A percentile compares a stretch with the other conserved stretches of the same genome.
Evolutionary conservation across 1,140 invertebrate genomes (phyloP).

Genomic region (Leucophenga varia): DNA sequence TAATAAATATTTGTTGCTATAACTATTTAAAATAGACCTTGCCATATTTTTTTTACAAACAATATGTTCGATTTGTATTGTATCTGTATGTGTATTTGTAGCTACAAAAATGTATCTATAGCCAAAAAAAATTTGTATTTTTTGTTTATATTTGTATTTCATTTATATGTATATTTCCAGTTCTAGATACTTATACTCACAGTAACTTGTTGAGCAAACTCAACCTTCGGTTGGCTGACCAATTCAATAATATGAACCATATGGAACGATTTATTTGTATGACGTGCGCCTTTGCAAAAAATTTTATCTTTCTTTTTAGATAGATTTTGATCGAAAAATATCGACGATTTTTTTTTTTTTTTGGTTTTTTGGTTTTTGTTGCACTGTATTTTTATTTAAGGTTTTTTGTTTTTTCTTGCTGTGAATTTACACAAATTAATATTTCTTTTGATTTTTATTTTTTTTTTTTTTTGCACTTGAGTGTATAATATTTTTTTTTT

Average conservation of each 20-base stretch:
- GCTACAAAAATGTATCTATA: too few relatives aligned
- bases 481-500: slow-evolving; percentile 5
- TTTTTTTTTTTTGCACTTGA: slow-evolving; percentile 12
- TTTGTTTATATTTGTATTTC: slow-evolving; percentile 13
- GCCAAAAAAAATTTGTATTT: not conserved
- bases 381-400: slow-evolving; percentile 3
- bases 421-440: slow-evolving; percentile 14
- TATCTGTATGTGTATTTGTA: slow-evolving; percentile 2
- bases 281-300: slow-evolving; percentile 51
- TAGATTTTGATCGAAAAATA: not conserved
- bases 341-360: slow-evolving; percentile 13
- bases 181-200: slow-evolving; percentile 43
- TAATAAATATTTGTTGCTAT: too few relatives aligned
- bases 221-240: slow-evolving; percentile 57
- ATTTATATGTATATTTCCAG: slow-evolving; percentile 2
- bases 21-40: too few relatives aligned
- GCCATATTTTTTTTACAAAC: too few relatives aligned
- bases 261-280: slow-evolving; percentile 54
- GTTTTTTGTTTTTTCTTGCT: slow-evolving; percentile 7
- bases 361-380: slow-evolving; percentile 14
- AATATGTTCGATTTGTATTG: too few relatives aligned
- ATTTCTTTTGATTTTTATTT: slow-evolving; percentile 13
- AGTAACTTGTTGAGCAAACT: slow-evolving; percentile 57
- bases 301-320: too few relatives aligned
- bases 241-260: slow-evolving; percentile 57